A percentile compares a stretch with the other conserved stretches of the same genome.
Conservation (phyloP, 2,888 invertebrate genomes). For the Heliconius hortense region DNA sequence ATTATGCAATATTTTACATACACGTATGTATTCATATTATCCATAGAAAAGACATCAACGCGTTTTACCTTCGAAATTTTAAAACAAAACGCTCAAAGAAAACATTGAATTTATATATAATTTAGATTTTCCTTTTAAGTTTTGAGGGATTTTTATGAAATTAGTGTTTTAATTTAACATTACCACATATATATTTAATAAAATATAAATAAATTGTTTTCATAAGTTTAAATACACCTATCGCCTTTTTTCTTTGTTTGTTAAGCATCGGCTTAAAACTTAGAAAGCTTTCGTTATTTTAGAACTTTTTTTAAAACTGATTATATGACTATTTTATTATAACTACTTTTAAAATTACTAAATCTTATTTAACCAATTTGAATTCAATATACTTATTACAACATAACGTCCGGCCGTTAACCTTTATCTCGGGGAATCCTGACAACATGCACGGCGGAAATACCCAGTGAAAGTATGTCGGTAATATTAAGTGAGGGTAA, state of each 20-base stretch:
- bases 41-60: conserved; percentile 47
- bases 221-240: background rate
- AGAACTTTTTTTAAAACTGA: too few species aligned
- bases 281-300: too few species aligned
- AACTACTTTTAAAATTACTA: background rate
- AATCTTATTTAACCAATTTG: background rate
- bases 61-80: conserved; percentile 13
- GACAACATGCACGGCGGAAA: conserved; percentile 13
- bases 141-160: too few species aligned
- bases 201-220: background rate
- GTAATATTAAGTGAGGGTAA: background rate
- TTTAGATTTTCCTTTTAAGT: too few species aligned
- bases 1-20: background rate
- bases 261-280: background rate
- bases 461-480: conserved; percentile 29
- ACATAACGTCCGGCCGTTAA: background rate
- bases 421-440: conserved; percentile 19
- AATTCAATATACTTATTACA: background rate
- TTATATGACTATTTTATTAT: too few species aligned
- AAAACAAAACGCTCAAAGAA: too few species aligned
- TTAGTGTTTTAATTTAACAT: too few species aligned
- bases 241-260: background rate
- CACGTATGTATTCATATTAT: background rate
- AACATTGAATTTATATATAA: too few species aligned
- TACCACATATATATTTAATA: too few species aligned